Evolutionary conservation across 2,888 invertebrate species (phyloP).

Genomic region (Barypeithes pellucidus): DNA sequence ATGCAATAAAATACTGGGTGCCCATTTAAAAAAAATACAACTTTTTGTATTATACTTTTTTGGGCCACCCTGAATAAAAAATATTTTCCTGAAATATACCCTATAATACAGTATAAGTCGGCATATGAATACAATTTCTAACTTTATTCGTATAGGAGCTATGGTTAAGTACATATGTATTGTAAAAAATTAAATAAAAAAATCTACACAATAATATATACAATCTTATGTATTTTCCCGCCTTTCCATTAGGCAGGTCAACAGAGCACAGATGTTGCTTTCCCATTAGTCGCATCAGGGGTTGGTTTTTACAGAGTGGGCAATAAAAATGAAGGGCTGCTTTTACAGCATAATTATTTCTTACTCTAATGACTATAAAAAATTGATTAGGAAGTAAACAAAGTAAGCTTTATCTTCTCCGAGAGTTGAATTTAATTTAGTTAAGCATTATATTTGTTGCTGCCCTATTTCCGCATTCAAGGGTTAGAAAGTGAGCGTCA

Average conservation of each 20-base stretch:
- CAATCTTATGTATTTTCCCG: slow-evolving; percentile 46
- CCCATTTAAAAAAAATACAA: no score
- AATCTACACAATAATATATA: slow-evolving; percentile 1
- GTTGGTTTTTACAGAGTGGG: slow-evolving; percentile 40
- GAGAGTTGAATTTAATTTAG: no score
- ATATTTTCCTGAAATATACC: no score
- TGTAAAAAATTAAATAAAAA: neutral
- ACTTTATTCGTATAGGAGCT: no score
- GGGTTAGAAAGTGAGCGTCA: no score
- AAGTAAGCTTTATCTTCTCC: neutral
- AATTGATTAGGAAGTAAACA: neutral
- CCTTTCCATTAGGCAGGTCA: slow-evolving; percentile 67
- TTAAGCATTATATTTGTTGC: no score
- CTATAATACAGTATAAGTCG: no score
- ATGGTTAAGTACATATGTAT: neutral
- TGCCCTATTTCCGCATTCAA: no score
- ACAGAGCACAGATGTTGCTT: slow-evolving; percentile 63
- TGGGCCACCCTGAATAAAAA: no score
- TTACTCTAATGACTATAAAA: slow-evolving; percentile 23
- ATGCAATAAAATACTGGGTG: no score
- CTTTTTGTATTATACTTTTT: no score
- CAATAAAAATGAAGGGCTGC: slow-evolving; percentile 24
- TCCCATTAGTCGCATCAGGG: slow-evolving; percentile 58
- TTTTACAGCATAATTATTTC: slow-evolving; percentile 27
- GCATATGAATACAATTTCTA: no score